Base-by-base conservation (phyloP, 2,113 vertebrate genomes). In the Aegotheles bennettii region DNA sequence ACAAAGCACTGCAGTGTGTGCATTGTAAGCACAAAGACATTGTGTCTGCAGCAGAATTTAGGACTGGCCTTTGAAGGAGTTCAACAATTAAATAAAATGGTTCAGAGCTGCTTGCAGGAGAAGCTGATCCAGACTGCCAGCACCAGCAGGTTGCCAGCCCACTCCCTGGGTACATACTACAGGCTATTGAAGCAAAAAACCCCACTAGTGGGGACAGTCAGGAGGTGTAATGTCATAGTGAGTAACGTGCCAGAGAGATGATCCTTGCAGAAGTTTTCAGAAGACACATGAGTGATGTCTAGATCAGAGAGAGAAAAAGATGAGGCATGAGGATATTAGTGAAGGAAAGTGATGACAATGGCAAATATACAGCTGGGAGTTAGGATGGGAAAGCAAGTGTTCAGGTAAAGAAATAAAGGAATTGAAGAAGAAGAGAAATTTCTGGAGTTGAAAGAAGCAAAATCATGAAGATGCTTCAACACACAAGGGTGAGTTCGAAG, bases 271-370 rank as follows among this genome's bases (percentile, higher is more conserved):
- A 11, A 25, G 42, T 31, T n/a, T 63, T 57, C 1, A 0, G 68
- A 61, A 75, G 54, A 56, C 26, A 8, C 5, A 21, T 0, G 20
- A 78, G 65, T 38, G 19, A 57, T 24, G 5, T 38, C 43, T 23
- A 67, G 12, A 31, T 47, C 53, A 79, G 80, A 61, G 19, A 48
- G 51, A 61, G 24, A 54, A 61, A 79, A 42, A 28, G 26, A 48
- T 21, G 60, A 67, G 35, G 53, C 40, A 60, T 0, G 1, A 47
- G 40, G 40, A 56, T 12, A 54, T 9, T 5, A 29, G 74, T 0
- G 0, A 35, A 54, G 26, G 28, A 38, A 61, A 68, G 43, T 2
- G 1, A 16, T 48, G 31, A 10, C 2, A 4, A 53, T 5, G 15
- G 40, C 28, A 54, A 68, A 84, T 20, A 50, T 0, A 2, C 38